phyloP scores from a whole-genome alignment of 2,797 vertebrate species.

The Miichthys miiuy region DNA sequence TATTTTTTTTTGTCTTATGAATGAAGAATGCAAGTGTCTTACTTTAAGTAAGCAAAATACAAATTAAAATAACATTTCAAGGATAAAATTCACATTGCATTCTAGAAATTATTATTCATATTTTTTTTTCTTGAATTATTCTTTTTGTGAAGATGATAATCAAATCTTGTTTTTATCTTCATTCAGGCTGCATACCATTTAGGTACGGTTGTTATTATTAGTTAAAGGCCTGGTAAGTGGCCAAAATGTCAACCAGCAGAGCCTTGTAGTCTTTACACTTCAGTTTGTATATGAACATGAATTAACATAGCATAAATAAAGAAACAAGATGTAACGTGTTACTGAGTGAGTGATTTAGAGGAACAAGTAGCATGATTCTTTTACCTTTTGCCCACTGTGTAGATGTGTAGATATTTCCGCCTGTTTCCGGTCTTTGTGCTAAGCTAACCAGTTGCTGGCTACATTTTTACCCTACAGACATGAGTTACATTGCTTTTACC shows the following conservation, averaged over 20 bases:
- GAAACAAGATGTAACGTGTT: neutral
- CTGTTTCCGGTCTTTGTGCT: neutral
- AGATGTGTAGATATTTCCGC: neutral
- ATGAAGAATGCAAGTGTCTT: neutral
- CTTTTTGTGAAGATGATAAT: neutral
- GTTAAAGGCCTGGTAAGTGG: too few relatives aligned
- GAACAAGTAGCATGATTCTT: neutral
- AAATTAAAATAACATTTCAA: too few relatives aligned
- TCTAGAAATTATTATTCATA: too few relatives aligned
- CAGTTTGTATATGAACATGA: neutral
- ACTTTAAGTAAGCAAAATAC: too few relatives aligned
- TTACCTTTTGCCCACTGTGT: neutral
- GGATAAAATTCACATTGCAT: too few relatives aligned
- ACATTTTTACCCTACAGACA: neutral
- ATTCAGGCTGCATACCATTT: neutral
- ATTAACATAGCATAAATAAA: too few relatives aligned
- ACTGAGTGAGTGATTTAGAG: neutral
- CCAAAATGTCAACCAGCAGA: neutral
- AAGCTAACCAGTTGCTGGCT: neutral
- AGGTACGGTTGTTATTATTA: too few relatives aligned
- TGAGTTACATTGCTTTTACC: neutral
- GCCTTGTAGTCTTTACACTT: neutral
- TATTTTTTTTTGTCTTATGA: neutral
- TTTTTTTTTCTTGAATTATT: too few relatives aligned
- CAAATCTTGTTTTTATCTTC: neutral